Evolutionary conservation across 2,797 vertebrate genomes (phyloP), one percentile per base, ranked within the genome.

Genomic region (Epinephelus awoara): DNA sequence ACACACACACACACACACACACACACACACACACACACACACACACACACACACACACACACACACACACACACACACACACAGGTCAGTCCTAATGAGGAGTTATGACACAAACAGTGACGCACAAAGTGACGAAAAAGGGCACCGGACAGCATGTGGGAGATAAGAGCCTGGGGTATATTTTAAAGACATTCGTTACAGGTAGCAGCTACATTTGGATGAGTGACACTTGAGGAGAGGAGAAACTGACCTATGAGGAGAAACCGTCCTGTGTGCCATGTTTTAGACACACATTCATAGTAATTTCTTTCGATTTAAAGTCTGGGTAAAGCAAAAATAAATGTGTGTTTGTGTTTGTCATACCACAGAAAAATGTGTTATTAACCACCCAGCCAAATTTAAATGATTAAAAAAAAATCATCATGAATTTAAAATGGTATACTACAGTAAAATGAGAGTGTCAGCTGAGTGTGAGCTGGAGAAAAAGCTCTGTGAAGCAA

Each of bases 41-140:
- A 25, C 44, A 51, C 54, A 46, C 40, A 54, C 58, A 68, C 72
- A 59, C 51, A 63, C 34, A 70, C 11, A 4, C 54, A 25, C 44
- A 46, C 55, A 46, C 40, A 54, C 58, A 68, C 72, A 59, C 51
- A 63, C 34, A 75, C 29, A 49, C 52, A 77, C 44, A 66, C 11
- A 57, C 72, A 70, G 76, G 68, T 88, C 85, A 67, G 71, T 67
- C 75, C 69, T 85, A 86, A 87, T 67, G 82, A 87, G 83, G 77
- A 88, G 77, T 86, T 58, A 56, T 77, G 88, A 89, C 82, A 87
- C 82, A 42, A 78, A 82, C 65, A 6, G 73, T 94, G 94, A 94
- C 90, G 91, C 91, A 93, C 88, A 80, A 55, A 72, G 65, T 92
- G 92, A 93, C 75, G 81, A 80, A 88, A 84, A 57, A 19, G 72